Base-by-base conservation (phyloP, 37 sponge, comb jelly and placozoan species). In the Halisarca cf. caerulea region DNA sequence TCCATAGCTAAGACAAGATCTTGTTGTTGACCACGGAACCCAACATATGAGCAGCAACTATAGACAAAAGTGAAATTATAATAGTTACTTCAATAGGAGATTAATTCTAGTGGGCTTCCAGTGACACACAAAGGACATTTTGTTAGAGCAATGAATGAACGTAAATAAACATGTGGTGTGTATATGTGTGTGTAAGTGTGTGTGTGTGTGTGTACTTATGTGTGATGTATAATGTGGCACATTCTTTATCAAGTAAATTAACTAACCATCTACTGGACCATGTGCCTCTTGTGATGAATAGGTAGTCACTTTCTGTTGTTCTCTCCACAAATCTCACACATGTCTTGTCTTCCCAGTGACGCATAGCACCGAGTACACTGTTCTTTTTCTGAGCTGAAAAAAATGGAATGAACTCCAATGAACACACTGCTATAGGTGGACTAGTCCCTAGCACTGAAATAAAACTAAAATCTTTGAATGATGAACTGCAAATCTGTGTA, bases 11-110 rank as follows among this genome's bases (percentile, higher is more conserved):
- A 44, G 3, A 37, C 32, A 1, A 74, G 25, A 8, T 2, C 15
- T 25, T 74, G 77, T 6, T n/a, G n/a, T 4, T 47, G 27, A 43
- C 14, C 3, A 0, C 44, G 14, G 4, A 53, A 25, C 0, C 86
- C 86, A 5, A 86, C 64, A 43, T 34, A 79, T 58, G 86, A 86
- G 33, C 86, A 86, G 37, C 86, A 86, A 21, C 86, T 86, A 42
- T 59, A 5, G 1, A 33, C 6, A 1, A 21, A 32, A 25, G 33
- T 36, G 64, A 47, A 11, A 47, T 47, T 47, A 47, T 47, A 11
- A 47, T 47, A 47, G 11, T 47, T 47, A 47, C 11, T 62, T 8
- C 15, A 30, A 62, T 62, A 62, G 7, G 5, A 62, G 15, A 70
- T 80, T 36, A 79, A 78, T 77, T 47, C 51, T 14, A 47, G n/a